These are phyloP conservation scores for Eristalis intricaria DNA, from an alignment of 2,888 invertebrate genomes.

Conservation along the genomic window DNA sequence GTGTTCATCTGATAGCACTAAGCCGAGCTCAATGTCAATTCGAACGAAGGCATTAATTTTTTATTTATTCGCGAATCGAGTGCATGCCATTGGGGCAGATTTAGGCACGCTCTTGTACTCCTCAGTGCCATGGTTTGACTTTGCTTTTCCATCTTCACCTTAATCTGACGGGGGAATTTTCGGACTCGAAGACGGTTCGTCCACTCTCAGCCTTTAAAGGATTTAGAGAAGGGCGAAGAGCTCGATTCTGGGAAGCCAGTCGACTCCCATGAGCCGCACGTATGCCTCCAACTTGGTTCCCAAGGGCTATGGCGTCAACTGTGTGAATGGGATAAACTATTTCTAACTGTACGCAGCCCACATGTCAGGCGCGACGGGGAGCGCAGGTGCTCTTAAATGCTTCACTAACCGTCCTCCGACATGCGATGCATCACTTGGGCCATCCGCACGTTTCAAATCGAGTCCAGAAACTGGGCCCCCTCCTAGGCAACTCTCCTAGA, in stretches of 20 bases:
- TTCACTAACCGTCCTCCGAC: conserved; percentile 15
- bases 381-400: conserved; percentile 6
- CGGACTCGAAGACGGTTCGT: no score
- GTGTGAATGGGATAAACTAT: not conserved
- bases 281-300: not conserved
- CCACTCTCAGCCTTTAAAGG: no score
- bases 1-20: not conserved
- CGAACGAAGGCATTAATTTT: conserved; percentile 4
- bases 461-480: not conserved
- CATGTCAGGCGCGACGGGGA: conserved; percentile 5
- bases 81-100: conserved; percentile 4
- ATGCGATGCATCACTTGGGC: conserved; percentile 12
- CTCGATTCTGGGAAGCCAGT: no score
- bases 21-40: conserved; percentile 8
- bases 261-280: no score
- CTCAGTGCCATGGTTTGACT: not conserved
- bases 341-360: conserved; percentile 29
- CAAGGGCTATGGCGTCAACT: not conserved
- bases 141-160: not conserved
- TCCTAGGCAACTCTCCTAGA: not conserved
- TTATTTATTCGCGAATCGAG: not conserved
- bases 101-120: not conserved
- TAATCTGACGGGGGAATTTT: no score
- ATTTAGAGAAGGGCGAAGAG: no score
- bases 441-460: not conserved